Evolutionary conservation across 2,113 vertebrate genomes (phyloP).

Genomic region (Eudorcas thomsonii): DNA sequence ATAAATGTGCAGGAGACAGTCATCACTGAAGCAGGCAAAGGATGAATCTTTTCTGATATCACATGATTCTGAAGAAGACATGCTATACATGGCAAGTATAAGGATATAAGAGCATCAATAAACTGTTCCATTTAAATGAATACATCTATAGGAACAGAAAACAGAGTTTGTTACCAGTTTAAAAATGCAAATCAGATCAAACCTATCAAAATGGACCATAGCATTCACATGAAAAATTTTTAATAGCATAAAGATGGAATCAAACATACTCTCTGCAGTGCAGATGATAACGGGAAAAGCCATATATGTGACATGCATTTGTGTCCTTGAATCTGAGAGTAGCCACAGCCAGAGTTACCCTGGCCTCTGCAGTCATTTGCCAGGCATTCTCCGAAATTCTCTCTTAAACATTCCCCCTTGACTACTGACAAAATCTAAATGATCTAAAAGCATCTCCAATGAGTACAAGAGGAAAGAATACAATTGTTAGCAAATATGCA

Average conservation of each 20-base stretch:
- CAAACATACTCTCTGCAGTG: background rate
- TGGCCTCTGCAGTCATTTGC: background rate
- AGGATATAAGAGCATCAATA: background rate
- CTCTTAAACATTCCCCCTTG: conserved; percentile 31
- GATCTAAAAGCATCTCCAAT: conserved; percentile 73
- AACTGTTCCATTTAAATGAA: background rate
- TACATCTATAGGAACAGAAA: background rate
- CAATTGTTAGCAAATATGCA: conserved; percentile 76
- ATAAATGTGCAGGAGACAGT: background rate
- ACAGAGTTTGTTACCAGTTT: background rate
- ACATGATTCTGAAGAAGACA: background rate
- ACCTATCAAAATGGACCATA: background rate
- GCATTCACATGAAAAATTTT: background rate
- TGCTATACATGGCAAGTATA: background rate
- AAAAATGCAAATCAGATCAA: background rate
- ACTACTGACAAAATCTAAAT: conserved; percentile 73
- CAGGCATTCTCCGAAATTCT: background rate
- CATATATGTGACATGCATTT: background rate
- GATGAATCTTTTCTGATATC: background rate
- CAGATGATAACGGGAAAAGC: background rate
- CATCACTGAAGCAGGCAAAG: background rate
- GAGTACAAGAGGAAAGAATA: conserved; percentile 57
- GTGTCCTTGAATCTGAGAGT: background rate
- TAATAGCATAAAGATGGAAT: background rate
- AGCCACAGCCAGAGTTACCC: background rate